A percentile compares a stretch with the other conserved stretches of the same genome.
Conservation (phyloP, 2,888 invertebrate species). For the Drosophila atripex region DNA sequence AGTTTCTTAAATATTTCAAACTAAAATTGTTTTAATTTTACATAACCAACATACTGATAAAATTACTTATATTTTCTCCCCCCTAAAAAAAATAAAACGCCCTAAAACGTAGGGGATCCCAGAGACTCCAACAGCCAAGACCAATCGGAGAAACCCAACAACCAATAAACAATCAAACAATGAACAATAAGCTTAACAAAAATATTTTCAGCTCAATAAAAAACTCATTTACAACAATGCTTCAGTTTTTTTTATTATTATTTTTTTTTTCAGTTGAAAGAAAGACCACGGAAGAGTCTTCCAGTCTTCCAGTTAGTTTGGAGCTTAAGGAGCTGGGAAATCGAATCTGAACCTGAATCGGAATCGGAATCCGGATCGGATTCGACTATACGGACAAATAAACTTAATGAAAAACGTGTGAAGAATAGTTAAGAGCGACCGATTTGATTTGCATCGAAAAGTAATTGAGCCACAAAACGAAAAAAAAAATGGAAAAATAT, state of each 20-base stretch:
- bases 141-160: constrained; percentile 5
- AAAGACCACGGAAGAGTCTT: constrained; percentile 1
- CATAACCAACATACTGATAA: too few relatives aligned
- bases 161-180: constrained; percentile 62
- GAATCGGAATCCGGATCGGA: constrained; percentile 2
- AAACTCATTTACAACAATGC: constrained; percentile 62
- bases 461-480: constrained; percentile 76
- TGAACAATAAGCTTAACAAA: constrained; percentile 66
- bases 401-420: constrained; percentile 79
- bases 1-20: too few relatives aligned
- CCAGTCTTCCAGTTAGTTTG: constrained; percentile 34
- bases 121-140: neutral
- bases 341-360: constrained; percentile 2
- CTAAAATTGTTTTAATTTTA: too few relatives aligned
- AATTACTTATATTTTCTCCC: neutral
- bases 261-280: neutral
- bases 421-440: constrained; percentile 78
- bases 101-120: neutral
- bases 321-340: constrained; percentile 25
- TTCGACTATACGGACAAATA: constrained; percentile 37
- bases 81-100: too few relatives aligned
- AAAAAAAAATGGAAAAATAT: neutral
- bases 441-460: constrained; percentile 81
- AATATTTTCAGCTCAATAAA: constrained; percentile 67
- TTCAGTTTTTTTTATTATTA: neutral